Conservation (phyloP, 1,140 invertebrate genomes). For the Drosophila yakuba region DNA sequence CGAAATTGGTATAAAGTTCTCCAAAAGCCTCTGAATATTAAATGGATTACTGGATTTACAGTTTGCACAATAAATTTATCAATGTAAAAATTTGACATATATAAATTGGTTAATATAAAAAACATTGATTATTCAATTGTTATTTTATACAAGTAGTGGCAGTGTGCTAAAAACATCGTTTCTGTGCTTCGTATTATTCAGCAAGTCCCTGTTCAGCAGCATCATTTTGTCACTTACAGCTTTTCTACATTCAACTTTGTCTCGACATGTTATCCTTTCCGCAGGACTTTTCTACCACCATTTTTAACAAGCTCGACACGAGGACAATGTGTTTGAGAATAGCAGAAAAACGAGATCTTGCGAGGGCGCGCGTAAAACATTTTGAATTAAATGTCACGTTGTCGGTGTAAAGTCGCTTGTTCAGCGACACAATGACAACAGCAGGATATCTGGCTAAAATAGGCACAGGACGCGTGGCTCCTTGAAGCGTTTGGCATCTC, state of each 20-base stretch:
- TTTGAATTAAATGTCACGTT: constrained; percentile 77
- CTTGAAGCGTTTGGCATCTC: constrained; percentile 9
- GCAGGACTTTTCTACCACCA: constrained; percentile 2
- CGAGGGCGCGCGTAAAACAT: constrained; percentile 42
- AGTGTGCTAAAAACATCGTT: too few species aligned
- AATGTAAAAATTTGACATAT: neutral
- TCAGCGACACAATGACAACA: constrained; percentile 54
- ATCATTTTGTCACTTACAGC: constrained; percentile 9
- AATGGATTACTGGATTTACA: too few species aligned
- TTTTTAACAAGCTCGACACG: constrained; percentile 17
- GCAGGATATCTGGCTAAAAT: constrained; percentile 41
- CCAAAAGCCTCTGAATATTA: too few species aligned
- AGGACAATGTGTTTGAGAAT: constrained; percentile 6
- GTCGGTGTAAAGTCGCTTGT: constrained; percentile 68
- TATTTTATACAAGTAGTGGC: too few species aligned
- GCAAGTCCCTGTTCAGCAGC: neutral
- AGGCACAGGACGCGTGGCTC: constrained; percentile 37
- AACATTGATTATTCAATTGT: too few species aligned
- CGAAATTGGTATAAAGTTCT: too few species aligned
- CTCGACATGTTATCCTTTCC: constrained; percentile 14
- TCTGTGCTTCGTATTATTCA: too few species aligned
- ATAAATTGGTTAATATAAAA: constrained; percentile 7
- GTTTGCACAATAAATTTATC: neutral
- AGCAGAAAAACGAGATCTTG: neutral
- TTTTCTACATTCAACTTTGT: constrained; percentile 10